Conservation (phyloP, 2,113 vertebrate genomes). For the Chelonoidis abingdonii region DNA sequence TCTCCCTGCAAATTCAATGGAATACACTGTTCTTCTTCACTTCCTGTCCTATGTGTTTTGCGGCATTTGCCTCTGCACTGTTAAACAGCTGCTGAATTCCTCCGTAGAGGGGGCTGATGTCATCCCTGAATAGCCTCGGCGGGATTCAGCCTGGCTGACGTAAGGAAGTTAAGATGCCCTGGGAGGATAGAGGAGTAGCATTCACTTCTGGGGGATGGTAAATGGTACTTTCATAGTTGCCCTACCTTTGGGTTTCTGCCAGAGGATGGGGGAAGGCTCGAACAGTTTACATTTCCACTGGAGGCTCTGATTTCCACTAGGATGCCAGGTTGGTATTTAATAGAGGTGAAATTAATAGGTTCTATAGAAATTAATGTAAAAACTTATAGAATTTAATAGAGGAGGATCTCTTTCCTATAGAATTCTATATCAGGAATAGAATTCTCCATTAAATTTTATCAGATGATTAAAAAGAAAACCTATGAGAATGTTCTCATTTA, state of each 20-base stretch:
- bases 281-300: fast-evolving
- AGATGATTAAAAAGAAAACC: not conserved
- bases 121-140: not conserved
- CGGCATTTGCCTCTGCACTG: not conserved
- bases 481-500: not conserved
- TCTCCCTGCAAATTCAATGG: not conserved
- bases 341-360: not conserved
- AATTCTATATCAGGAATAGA: not conserved
- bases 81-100: not conserved
- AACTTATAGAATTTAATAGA: not conserved
- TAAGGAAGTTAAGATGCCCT: not conserved
- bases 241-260: not conserved
- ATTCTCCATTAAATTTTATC: not conserved
- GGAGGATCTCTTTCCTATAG: fast-evolving
- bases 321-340: not conserved
- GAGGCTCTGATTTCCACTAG: not conserved
- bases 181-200: not conserved
- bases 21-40: not conserved
- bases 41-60: not conserved
- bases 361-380: not conserved
- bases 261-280: not conserved
- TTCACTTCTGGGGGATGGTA: fast-evolving
- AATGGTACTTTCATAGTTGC: not conserved
- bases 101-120: not conserved
- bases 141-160: fast-evolving